Evolutionary conservation across 2,797 vertebrate genomes (phyloP).

Genomic region (Sebastes flavidus): DNA sequence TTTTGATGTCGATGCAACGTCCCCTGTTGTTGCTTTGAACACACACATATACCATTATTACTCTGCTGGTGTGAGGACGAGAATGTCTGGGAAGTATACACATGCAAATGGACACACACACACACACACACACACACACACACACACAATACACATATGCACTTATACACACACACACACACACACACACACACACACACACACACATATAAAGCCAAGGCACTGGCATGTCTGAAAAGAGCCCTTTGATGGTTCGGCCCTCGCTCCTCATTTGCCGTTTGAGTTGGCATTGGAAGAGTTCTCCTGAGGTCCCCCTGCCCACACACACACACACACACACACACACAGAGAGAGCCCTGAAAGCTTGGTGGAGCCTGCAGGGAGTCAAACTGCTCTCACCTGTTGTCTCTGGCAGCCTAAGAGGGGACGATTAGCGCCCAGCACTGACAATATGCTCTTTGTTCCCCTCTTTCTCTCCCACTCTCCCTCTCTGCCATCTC

Average conservation of each 20-base stretch:
- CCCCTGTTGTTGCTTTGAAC: conserved; percentile 38
- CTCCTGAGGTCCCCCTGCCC: conserved; percentile 49
- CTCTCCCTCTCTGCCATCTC: conserved; percentile 67
- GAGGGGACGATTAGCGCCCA: conserved; percentile 79
- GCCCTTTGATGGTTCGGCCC: conserved; percentile 66
- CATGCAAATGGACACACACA: background rate
- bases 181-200: conserved; percentile 10
- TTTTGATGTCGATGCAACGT: background rate
- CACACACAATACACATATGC: conserved; percentile 3
- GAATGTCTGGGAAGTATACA: conserved; percentile 18
- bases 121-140: background rate
- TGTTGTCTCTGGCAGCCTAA: conserved; percentile 84
- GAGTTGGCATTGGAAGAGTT: conserved; percentile 72
- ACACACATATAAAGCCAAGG: conserved; percentile 12
- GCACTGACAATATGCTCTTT: conserved; percentile 82
- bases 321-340: conserved; percentile 41
- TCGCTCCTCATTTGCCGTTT: conserved; percentile 73
- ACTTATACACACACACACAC: background rate
- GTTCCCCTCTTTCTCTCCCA: conserved; percentile 67
- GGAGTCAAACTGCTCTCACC: conserved; percentile 86
- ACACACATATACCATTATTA: conserved; percentile 9
- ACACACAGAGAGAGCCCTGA: conserved; percentile 56
- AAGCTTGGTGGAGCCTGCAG: conserved; percentile 79
- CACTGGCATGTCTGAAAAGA: conserved; percentile 68
- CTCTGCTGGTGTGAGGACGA: conserved; percentile 23